phyloP scores from a whole-genome alignment of 1,140 invertebrate genomes.

The Tetragnatha versicolor region DNA sequence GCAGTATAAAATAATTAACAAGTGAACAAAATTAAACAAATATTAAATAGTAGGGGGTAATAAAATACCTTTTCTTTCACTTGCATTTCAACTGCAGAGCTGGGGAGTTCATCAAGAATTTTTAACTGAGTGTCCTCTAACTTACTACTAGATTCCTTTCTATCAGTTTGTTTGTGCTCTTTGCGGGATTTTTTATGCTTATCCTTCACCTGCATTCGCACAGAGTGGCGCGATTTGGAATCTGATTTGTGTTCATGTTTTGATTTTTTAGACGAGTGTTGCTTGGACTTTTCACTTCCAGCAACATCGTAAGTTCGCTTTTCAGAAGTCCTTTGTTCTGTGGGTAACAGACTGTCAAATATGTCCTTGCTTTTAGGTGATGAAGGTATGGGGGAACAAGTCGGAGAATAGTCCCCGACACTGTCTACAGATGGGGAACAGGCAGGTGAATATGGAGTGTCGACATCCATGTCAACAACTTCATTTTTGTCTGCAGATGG shows the following conservation, averaged over 20 bases:
- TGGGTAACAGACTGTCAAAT: slow-evolving; percentile 46
- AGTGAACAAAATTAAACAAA: not conserved
- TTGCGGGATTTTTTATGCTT: slow-evolving; percentile 42
- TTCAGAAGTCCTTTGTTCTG: slow-evolving; percentile 36
- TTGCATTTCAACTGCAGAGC: slow-evolving; percentile 92
- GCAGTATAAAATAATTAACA: not conserved
- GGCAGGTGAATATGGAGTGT: slow-evolving; percentile 62
- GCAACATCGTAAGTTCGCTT: slow-evolving; percentile 25
- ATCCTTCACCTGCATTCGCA: slow-evolving; percentile 33
- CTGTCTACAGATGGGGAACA: slow-evolving; percentile 47
- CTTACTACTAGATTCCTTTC: slow-evolving; percentile 14
- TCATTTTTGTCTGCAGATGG: slow-evolving; percentile 61
- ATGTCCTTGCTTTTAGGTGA: slow-evolving; percentile 46
- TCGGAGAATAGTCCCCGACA: slow-evolving; percentile 34
- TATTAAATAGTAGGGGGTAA: slow-evolving; percentile 16
- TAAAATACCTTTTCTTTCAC: slow-evolving; percentile 90
- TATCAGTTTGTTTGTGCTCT: slow-evolving; percentile 35
- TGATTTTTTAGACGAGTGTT: slow-evolving; percentile 27
- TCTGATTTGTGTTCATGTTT: slow-evolving; percentile 43
- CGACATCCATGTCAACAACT: slow-evolving; percentile 72
- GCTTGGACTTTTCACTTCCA: slow-evolving; percentile 21
- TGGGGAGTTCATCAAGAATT: slow-evolving; percentile 79
- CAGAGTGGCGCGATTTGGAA: slow-evolving; percentile 24
- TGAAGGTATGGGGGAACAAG: slow-evolving; percentile 45
- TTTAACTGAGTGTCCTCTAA: slow-evolving; percentile 55